These are phyloP conservation scores for Potamilus streckersoni DNA, from an alignment of 1,140 invertebrate genomes.

Conservation along the genomic window DNA sequence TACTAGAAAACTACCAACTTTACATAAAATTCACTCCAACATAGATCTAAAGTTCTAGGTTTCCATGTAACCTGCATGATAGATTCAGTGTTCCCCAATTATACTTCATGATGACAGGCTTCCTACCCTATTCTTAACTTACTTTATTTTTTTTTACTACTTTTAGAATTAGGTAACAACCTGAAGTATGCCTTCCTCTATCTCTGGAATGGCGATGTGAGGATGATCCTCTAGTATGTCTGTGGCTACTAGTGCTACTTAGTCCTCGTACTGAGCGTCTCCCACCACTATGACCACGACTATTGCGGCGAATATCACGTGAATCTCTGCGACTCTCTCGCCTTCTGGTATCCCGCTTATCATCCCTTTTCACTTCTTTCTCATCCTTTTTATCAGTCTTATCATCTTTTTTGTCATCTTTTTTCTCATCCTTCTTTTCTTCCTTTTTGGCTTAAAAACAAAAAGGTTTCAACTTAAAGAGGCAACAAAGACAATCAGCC, in stretches of 20 bases:
- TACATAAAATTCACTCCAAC: too few species aligned
- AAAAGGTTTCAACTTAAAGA: neutral
- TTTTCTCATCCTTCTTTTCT: neutral
- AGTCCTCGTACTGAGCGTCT: constrained; percentile 4
- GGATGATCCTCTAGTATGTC: constrained; percentile 1
- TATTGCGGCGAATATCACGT: too few species aligned
- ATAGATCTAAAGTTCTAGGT: too few species aligned
- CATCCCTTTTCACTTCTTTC: constrained; percentile 39
- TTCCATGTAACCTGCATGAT: too few species aligned
- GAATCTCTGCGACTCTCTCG: constrained; percentile 29
- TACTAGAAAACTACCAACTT: too few species aligned
- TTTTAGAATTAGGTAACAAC: constrained; percentile 1
- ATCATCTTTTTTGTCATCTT: constrained; percentile 33
- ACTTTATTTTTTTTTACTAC: constrained; percentile 4
- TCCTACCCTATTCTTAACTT: neutral
- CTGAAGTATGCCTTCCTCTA: neutral
- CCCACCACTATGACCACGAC: constrained; percentile 24
- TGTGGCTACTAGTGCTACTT: neutral
- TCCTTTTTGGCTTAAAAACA: constrained; percentile 7
- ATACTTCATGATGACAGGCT: too few species aligned
- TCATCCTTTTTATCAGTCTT: constrained; percentile 41
- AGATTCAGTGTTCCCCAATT: too few species aligned
- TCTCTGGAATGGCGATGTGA: neutral
- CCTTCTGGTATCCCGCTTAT: constrained; percentile 37
- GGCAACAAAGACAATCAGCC: neutral